Evolutionary conservation across 2,113 vertebrate species (phyloP).

Genomic region (Solea senegalensis): DNA sequence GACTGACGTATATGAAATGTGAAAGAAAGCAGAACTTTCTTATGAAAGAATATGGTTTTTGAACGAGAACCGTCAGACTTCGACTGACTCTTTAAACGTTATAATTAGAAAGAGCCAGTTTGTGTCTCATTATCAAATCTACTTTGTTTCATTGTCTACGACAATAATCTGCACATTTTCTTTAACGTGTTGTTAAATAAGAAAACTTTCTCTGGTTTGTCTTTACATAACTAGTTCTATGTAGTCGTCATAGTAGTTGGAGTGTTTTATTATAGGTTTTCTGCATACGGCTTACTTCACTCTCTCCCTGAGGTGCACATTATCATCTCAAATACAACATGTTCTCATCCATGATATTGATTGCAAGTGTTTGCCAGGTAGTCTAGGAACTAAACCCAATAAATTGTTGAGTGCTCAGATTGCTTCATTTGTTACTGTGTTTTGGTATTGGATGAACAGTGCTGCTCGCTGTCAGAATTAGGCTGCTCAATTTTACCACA

Average conservation of each 20-base stretch:
- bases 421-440: constrained; percentile 68
- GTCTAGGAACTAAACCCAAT: constrained; percentile 69
- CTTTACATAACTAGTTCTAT: constrained; percentile 7
- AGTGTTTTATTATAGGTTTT: constrained; percentile 38
- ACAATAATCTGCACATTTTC: constrained; percentile 7
- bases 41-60: constrained; percentile 6
- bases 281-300: constrained; percentile 52
- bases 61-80: constrained; percentile 1
- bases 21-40: constrained; percentile 15
- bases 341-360: constrained; percentile 76
- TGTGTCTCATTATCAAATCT: constrained; percentile 12
- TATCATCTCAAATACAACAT: constrained; percentile 64
- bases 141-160: constrained; percentile 15
- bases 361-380: constrained; percentile 75
- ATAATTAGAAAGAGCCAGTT: constrained; percentile 14
- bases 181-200: background rate
- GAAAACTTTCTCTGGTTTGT: background rate
- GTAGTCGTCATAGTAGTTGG: constrained; percentile 24
- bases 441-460: constrained; percentile 55
- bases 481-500: constrained; percentile 73
- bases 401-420: constrained; percentile 71
- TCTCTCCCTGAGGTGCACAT: constrained; percentile 56
- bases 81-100: constrained; percentile 9
- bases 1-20: constrained; percentile 7
- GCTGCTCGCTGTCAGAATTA: constrained; percentile 63